Conservation (phyloP, 2,888 invertebrate species). For the Amitus sp. region DNA sequence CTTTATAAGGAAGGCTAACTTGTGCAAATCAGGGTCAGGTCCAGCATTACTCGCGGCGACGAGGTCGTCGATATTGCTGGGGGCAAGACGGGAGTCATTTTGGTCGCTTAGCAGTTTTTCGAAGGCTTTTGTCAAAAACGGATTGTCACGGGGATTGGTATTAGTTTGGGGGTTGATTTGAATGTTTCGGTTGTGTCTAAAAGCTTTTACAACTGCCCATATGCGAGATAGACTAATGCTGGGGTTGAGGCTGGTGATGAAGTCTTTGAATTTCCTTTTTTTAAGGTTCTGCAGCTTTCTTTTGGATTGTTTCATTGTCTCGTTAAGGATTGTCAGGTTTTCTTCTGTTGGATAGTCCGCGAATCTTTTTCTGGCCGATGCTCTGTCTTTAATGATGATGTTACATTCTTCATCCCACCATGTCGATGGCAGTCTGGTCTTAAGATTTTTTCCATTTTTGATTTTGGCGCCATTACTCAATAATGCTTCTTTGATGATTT, state of each 20-base stretch:
- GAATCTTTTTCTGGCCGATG: not conserved
- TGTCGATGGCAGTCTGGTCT: not conserved
- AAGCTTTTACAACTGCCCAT: not conserved
- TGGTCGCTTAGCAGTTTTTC: not conserved
- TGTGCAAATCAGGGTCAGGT: no score
- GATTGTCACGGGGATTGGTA: not conserved
- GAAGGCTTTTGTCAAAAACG: not conserved
- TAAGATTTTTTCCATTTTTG: not conserved
- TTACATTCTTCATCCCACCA: not conserved
- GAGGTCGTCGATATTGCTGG: no score
- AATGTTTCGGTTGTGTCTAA: not conserved
- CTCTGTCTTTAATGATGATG: not conserved
- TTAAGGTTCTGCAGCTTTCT: not conserved
- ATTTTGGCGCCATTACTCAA: not conserved
- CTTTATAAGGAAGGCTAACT: not conserved
- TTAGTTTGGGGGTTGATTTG: not conserved
- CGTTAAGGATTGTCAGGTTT: not conserved
- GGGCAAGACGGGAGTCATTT: no score
- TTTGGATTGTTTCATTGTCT: not conserved
- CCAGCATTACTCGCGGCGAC: no score
- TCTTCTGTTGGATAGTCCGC: not conserved
- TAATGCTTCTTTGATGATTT: not conserved
- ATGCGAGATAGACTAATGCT: not conserved
- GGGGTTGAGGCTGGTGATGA: not conserved
- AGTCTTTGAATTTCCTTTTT: not conserved